Evolutionary conservation across 2,888 invertebrate species (phyloP).

Genomic region (Theodoxus fluviatilis): DNA sequence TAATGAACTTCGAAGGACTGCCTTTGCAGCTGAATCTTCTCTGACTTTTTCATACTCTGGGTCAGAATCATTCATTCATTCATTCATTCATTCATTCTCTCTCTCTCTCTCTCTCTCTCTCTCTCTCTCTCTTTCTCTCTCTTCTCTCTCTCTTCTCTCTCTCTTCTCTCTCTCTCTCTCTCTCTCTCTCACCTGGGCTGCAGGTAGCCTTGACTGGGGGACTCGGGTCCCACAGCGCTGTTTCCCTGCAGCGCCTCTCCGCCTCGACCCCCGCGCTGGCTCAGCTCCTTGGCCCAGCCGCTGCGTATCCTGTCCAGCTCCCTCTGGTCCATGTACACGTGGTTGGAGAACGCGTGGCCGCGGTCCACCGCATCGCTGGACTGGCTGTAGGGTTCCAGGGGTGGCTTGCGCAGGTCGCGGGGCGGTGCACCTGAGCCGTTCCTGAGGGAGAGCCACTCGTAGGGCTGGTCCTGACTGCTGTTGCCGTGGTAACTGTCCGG

Average conservation of each 20-base stretch:
- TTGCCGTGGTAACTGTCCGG: not conserved
- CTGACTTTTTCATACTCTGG: too few species aligned
- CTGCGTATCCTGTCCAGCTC: conserved; percentile 44
- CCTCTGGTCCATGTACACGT: conserved; percentile 58
- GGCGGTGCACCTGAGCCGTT: too few species aligned
- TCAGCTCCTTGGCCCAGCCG: conserved; percentile 30
- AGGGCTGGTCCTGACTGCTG: too few species aligned
- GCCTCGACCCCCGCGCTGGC: not conserved
- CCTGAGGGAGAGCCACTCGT: too few species aligned
- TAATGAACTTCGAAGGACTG: too few species aligned
- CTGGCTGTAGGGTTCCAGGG: not conserved
- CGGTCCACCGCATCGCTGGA: not conserved
- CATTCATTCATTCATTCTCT: too few species aligned
- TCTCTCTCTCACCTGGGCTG: not conserved
- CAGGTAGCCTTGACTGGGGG: not conserved
- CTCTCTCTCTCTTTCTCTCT: too few species aligned
- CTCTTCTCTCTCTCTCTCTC: not conserved
- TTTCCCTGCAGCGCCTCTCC: not conserved
- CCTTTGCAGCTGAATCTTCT: too few species aligned
- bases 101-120: too few species aligned
- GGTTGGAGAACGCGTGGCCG: conserved; percentile 49
- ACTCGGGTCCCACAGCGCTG: not conserved
- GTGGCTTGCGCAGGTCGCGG: too few species aligned
- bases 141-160: too few species aligned
- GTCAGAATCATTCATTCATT: too few species aligned